Evolutionary conservation across 2,113 vertebrate species (phyloP).

Genomic region (Electrona antarctica): DNA sequence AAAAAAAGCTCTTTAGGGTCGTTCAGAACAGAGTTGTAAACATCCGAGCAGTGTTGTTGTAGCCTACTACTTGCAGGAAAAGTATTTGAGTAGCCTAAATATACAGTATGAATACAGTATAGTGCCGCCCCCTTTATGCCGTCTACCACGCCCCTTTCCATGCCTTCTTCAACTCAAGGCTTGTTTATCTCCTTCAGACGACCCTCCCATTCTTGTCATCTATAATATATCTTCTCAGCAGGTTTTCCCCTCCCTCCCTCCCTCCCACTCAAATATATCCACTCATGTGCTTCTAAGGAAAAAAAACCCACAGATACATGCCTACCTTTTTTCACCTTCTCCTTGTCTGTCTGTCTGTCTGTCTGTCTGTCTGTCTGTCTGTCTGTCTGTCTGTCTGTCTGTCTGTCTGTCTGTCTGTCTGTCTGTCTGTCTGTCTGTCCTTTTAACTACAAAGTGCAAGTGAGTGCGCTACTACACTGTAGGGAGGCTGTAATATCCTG

Average conservation of each 20-base stretch:
- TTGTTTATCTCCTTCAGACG: constrained; percentile 44
- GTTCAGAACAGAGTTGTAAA: background rate
- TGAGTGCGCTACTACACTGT: no score
- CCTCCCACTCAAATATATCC: background rate
- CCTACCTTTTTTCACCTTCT: no score
- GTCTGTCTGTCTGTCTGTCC: constrained; percentile 13
- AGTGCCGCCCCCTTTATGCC: constrained; percentile 47
- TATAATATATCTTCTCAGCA: constrained; percentile 16
- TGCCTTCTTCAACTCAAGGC: background rate
- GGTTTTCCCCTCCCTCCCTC: background rate
- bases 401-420: background rate
- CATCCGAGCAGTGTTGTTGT: background rate
- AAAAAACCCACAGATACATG: background rate
- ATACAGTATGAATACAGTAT: constrained; percentile 42
- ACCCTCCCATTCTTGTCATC: constrained; percentile 24
- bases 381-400: background rate
- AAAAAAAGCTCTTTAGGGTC: background rate
- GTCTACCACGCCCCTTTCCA: background rate
- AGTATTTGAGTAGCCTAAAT: constrained; percentile 40
- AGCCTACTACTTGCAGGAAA: background rate
- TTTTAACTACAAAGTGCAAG: background rate
- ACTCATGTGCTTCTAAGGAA: background rate
- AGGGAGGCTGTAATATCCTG: no score
- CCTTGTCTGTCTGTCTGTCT: background rate
- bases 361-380: background rate